phyloP scores from a whole-genome alignment of 2,113 vertebrate species.

The Columbina picui region DNA sequence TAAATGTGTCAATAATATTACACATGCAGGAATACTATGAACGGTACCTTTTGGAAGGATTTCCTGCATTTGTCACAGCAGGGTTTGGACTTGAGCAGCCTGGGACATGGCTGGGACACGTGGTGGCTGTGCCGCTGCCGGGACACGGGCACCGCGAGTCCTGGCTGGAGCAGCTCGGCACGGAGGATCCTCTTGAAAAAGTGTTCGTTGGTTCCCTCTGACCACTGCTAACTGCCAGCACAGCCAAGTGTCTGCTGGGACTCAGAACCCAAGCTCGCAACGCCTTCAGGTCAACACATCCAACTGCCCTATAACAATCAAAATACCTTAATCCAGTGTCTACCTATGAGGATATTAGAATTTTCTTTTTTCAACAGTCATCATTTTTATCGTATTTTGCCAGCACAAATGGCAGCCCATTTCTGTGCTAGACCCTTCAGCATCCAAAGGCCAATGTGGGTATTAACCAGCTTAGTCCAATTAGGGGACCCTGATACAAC shows the following conservation, averaged over 20 bases:
- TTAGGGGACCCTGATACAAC: conserved; percentile 51
- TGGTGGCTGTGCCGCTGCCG: background rate
- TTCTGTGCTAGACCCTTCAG: background rate
- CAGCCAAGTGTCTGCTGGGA: background rate
- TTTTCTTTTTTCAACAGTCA: background rate
- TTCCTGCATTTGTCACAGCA: background rate
- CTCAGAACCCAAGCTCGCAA: background rate
- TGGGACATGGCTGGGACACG: background rate
- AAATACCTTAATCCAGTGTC: background rate
- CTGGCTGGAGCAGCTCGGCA: background rate
- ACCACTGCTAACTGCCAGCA: background rate
- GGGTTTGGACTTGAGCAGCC: background rate
- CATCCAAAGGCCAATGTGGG: background rate
- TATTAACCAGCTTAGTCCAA: conserved; percentile 71
- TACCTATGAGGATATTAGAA: background rate
- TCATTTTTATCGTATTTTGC: background rate
- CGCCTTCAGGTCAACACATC: background rate
- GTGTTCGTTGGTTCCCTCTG: background rate
- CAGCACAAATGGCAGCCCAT: background rate
- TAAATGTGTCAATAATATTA: too few relatives aligned
- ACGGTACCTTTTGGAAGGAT: background rate
- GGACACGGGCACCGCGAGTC: background rate
- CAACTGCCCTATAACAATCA: background rate
- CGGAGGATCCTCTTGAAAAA: background rate
- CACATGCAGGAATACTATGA: background rate